Percentiles rank a stretch among this genome's conserved stretches.
These are phyloP conservation scores for Rhinoraja longicauda DNA, from an alignment of 2,797 vertebrate species.

Conservation along the genomic window DNA sequence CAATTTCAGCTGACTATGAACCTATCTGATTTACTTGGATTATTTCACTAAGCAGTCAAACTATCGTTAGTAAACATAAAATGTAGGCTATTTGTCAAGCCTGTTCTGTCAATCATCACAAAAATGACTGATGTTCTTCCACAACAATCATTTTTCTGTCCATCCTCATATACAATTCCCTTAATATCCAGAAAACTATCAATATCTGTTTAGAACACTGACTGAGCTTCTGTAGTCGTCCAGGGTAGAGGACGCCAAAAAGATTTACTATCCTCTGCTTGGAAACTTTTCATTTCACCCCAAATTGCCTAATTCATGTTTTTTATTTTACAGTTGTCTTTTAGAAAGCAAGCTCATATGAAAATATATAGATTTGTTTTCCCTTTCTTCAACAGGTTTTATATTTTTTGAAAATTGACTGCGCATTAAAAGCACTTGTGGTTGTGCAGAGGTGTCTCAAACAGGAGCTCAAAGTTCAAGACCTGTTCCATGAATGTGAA, in stretches of 20 bases:
- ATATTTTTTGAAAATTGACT: neutral
- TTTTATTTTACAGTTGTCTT: neutral
- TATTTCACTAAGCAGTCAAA: neutral
- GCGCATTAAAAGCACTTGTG: neutral
- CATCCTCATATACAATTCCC: too few relatives aligned
- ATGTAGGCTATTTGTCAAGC: too few relatives aligned
- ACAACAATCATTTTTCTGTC: too few relatives aligned
- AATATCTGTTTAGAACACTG: too few relatives aligned
- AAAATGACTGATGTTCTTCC: too few relatives aligned
- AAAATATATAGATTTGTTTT: neutral
- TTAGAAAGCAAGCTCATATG: neutral
- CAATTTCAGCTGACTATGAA: neutral
- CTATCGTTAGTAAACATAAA: neutral
- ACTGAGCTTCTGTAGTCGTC: too few relatives aligned
- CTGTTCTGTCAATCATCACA: too few relatives aligned
- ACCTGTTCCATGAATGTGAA: neutral
- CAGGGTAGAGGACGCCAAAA: too few relatives aligned
- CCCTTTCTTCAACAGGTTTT: neutral
- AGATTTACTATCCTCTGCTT: too few relatives aligned
- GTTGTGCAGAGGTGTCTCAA: neutral
- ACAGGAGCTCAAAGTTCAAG: neutral
- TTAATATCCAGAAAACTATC: too few relatives aligned
- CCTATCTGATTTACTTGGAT: neutral
- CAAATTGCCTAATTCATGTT: too few relatives aligned
- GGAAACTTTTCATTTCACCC: too few relatives aligned